A percentile compares a stretch with the other conserved stretches of the same genome.
These are phyloP conservation scores for Pocota personata DNA, from an alignment of 2,888 invertebrate species.

Conservation along the genomic window DNA sequence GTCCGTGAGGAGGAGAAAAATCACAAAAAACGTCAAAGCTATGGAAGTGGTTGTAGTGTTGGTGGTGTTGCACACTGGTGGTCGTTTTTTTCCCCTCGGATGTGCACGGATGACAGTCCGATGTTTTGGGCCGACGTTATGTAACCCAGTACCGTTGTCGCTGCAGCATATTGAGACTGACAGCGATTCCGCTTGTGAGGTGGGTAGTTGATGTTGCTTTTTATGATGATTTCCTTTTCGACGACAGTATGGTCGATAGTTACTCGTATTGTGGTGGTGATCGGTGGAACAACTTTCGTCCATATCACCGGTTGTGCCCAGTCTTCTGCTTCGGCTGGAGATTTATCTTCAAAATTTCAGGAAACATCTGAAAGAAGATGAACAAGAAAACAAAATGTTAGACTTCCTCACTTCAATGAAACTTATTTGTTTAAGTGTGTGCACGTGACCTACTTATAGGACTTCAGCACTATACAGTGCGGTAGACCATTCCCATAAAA, in stretches of 20 bases:
- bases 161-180: conserved; percentile 55
- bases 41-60: conserved; percentile 46
- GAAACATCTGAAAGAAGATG: conserved; percentile 74
- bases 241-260: conserved; percentile 69
- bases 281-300: conserved; percentile 74
- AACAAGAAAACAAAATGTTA: conserved; percentile 27
- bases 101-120: conserved; percentile 29
- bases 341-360: conserved; percentile 75
- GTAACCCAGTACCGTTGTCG: conserved; percentile 25
- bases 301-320: conserved; percentile 75
- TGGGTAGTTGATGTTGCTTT: conserved; percentile 38
- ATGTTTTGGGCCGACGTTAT: conserved; percentile 48
- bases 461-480: conserved; percentile 2
- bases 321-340: conserved; percentile 66
- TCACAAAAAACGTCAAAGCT: conserved; percentile 68
- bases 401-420: background rate
- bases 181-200: conserved; percentile 51
- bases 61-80: conserved; percentile 21
- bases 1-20: conserved; percentile 55
- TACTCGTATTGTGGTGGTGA: conserved; percentile 69
- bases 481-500: background rate
- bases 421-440: conserved; percentile 13
- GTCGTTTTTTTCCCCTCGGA: conserved; percentile 28
- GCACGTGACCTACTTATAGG: conserved; percentile 51
- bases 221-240: conserved; percentile 56